These are phyloP conservation scores for Electrophaes corylata DNA, from an alignment of 2,888 invertebrate species.

Conservation along the genomic window DNA sequence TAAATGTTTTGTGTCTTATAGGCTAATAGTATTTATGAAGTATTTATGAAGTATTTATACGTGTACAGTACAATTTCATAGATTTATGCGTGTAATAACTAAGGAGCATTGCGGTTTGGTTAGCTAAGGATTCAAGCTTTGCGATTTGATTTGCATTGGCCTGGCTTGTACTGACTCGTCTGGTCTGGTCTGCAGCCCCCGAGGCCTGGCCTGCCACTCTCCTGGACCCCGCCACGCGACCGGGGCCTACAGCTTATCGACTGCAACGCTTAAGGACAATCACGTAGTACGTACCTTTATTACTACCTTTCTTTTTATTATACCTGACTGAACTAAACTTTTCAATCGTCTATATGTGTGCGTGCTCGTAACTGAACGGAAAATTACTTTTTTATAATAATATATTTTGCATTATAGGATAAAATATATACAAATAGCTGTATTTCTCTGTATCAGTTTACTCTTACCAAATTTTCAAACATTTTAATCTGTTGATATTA, in stretches of 20 bases:
- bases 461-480: constrained; percentile 3
- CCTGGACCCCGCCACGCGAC: constrained; percentile 63
- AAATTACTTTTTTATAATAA: neutral
- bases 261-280: constrained; percentile 54
- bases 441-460: neutral
- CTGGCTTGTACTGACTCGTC: constrained; percentile 28
- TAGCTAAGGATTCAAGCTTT: constrained; percentile 13
- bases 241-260: constrained; percentile 50
- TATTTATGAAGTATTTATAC: too few species aligned
- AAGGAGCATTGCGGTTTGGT: neutral
- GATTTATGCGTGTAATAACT: neutral
- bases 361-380: neutral
- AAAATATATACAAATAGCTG: neutral
- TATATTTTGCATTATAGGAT: neutral
- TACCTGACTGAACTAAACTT: neutral
- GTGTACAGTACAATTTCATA: too few species aligned
- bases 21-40: too few species aligned
- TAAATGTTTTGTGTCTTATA: too few species aligned
- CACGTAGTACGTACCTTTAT: constrained; percentile 71
- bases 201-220: constrained; percentile 74
- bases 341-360: neutral
- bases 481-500: constrained; percentile 12
- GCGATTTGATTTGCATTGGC: constrained; percentile 32
- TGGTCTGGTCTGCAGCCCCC: constrained; percentile 51
- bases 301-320: neutral